Evolutionary conservation across 2,113 vertebrate species (phyloP).

Genomic region (Panthera uncia): DNA sequence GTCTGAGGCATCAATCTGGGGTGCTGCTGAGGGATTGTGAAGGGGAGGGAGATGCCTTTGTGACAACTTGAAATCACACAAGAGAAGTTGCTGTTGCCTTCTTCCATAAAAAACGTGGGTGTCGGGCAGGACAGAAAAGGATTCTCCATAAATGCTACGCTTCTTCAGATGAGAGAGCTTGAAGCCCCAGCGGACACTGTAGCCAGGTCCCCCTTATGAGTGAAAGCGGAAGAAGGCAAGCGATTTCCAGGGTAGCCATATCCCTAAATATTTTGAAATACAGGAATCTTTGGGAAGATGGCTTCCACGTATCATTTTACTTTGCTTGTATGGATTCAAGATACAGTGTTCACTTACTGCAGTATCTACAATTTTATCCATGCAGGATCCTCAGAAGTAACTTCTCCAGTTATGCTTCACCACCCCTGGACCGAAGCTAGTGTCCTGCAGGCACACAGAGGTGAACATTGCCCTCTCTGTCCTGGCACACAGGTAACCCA

Average conservation of each 20-base stretch:
- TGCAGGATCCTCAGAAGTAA: neutral
- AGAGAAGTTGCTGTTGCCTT: neutral
- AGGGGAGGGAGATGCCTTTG: neutral
- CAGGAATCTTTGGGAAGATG: neutral
- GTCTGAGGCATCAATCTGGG: neutral
- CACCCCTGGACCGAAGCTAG: neutral
- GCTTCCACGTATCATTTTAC: neutral
- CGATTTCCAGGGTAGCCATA: neutral
- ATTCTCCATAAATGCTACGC: neutral
- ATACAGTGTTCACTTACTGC: neutral
- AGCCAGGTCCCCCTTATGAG: neutral
- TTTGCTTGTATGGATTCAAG: neutral
- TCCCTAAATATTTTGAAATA: neutral
- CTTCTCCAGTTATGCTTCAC: neutral
- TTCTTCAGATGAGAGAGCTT: neutral
- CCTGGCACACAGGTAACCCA: neutral
- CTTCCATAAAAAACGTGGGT: neutral
- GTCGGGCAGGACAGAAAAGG: neutral
- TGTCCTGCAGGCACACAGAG: neutral
- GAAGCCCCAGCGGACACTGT: neutral
- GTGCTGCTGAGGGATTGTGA: neutral
- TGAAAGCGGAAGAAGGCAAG: neutral
- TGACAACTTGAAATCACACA: neutral
- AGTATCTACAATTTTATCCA: neutral
- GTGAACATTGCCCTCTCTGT: neutral